Conservation (phyloP, 2,888 invertebrate genomes). For the Dicyrtomina minuta region DNA sequence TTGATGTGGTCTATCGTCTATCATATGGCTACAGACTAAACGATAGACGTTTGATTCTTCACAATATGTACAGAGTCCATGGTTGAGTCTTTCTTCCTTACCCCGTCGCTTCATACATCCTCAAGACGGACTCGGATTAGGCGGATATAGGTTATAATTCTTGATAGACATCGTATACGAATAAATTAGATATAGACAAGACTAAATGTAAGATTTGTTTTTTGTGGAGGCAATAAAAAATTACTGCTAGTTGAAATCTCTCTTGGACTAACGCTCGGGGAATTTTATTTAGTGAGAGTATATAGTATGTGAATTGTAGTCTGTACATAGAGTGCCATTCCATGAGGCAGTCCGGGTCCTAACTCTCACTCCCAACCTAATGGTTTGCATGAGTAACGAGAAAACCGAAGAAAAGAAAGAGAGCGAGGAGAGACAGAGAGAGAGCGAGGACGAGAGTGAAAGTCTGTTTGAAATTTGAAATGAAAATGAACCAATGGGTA, state of each 20-base stretch:
- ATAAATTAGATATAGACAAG: conserved; percentile 23
- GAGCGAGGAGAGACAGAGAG: no score
- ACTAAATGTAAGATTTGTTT: conserved; percentile 9
- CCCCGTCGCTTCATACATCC: no score
- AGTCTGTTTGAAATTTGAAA: conserved; percentile 6
- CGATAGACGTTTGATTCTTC: no score
- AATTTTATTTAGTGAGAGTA: neutral
- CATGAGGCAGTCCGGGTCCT: no score
- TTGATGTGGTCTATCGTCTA: no score
- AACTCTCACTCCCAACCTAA: no score
- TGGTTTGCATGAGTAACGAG: no score
- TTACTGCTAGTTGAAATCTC: conserved; percentile 19
- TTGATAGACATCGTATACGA: neutral
- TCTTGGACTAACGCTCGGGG: conserved; percentile 10
- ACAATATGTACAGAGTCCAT: no score
- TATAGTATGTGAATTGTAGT: neutral
- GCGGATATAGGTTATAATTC: no score
- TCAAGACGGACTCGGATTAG: no score
- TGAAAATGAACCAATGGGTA: conserved; percentile 17
- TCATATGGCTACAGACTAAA: no score
- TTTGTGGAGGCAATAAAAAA: conserved; percentile 22
- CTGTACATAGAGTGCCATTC: neutral
- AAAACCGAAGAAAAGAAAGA: neutral
- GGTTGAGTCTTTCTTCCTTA: no score
- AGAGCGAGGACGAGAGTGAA: neutral